Conservation (phyloP, 2,797 vertebrate genomes). For the Pteropus rufus region DNA sequence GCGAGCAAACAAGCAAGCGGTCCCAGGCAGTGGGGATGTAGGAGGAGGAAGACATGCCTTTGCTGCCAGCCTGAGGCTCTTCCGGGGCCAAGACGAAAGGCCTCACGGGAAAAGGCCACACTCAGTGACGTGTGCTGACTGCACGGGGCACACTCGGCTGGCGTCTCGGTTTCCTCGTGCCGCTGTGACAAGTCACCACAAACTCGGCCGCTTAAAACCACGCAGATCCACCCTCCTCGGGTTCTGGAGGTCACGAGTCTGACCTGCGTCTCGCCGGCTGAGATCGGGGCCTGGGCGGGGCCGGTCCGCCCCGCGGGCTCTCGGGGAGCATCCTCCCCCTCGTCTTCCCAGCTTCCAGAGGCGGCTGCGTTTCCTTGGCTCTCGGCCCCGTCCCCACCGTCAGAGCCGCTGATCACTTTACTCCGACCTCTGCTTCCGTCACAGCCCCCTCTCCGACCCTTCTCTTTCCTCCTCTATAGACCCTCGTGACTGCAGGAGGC, state of each 20-base stretch:
- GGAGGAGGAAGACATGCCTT: fast-evolving
- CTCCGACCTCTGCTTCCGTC: too few relatives aligned
- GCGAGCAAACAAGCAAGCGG: not conserved
- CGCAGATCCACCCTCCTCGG: fast-evolving
- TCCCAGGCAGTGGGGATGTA: too few relatives aligned
- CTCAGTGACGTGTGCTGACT: not conserved
- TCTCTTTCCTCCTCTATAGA: too few relatives aligned
- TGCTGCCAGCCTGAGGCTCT: not conserved
- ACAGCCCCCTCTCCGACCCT: too few relatives aligned
- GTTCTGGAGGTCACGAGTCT: not conserved
- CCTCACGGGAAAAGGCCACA: not conserved
- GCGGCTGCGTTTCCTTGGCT: too few relatives aligned
- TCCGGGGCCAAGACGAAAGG: not conserved
- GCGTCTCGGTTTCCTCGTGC: fast-evolving
- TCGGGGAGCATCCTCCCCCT: fast-evolving
- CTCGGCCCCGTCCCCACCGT: too few relatives aligned
- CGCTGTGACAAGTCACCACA: not conserved
- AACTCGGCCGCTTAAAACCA: not conserved
- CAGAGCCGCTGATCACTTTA: too few relatives aligned
- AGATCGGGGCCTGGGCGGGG: not conserved
- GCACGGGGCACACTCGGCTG: fast-evolving
- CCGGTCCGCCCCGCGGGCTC: not conserved
- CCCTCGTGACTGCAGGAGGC: too few relatives aligned
- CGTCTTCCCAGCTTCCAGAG: not conserved
- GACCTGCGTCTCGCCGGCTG: not conserved